Evolutionary conservation across 1,140 invertebrate species (phyloP), one percentile per base, ranked within the genome.

Genomic region (Zaprionus kolodkinae): DNA sequence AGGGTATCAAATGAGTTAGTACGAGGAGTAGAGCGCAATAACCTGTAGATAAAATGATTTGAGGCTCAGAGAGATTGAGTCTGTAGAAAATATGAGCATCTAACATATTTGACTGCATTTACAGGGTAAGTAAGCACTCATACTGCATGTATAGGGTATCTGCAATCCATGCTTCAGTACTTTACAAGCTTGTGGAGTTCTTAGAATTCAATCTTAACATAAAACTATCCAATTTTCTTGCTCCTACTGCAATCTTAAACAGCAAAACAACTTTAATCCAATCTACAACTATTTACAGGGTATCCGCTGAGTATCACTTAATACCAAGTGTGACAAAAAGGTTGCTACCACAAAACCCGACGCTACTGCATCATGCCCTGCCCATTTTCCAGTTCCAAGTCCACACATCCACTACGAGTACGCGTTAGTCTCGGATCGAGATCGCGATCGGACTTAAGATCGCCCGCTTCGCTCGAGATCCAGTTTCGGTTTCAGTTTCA

Each of bases 401-500:
- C 27, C 30, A 48, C 13, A 30, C 25, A 27, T n/a, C n/a, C n/a
- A n/a, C n/a, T n/a, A 30, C 27, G 27, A 30, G 27, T 17, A 17
- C n/a, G 27, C 43, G 21, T 15, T 30, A 30, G 54, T 27, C 33
- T 40, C 15, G n/a, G 38, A 17, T 25, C 66, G 63, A 65, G 59
- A 57, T 60, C 52, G 62, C 21, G 55, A n/a, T n/a, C n/a, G n/a
- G n/a, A 33, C 1, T 36, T 7, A 12, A 12, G 40, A 61, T 38
- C 27, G 27, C 27, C 6, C 27, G 27, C 60, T 52, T 52, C 59
- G 59, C 60, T 56, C 59, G 40, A 15, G 59, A 62, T 35, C 59
- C 54, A 61, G 65, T 57, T 65, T 66, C 54, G 48, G 61, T 56
- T 73, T 60, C 68, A 62, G 69, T 72, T 65, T 60, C 52, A 45